Evolutionary conservation across 1,140 invertebrate species (phyloP), one percentile per base, ranked within the genome.

Genomic region (Hydropsyche tenuis): DNA sequence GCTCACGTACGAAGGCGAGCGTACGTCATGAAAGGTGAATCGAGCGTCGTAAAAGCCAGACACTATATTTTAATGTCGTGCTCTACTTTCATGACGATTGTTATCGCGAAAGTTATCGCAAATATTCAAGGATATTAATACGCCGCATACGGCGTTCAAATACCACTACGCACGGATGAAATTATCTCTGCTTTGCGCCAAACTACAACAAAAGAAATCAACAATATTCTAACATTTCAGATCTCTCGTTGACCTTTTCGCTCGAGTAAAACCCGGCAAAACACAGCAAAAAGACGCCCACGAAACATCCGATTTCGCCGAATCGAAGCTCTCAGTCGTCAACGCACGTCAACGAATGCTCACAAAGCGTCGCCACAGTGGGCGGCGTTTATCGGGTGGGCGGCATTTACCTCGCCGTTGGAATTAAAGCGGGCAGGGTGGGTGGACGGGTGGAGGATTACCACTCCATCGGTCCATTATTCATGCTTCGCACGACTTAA

Each of bases 401-500:
- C 9, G 27, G 45, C 23, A n/a, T 53, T 37, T 37, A 73, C 45
- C 65, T 73, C 60, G 45, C 65, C 71, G 46, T 20, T 43, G 51
- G 72, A 53, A 73, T 73, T 73, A 68, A 73, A 73, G 46, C 72
- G 48, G 60, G 46, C 30, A 37, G 30, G 14, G 46, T 25, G 23
- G 65, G 23, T 22, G 45, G 7, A 6, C 14, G 37, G 22, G 30
- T 71, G 16, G 48, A 20, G 75, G 75, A 74, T 77, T 77, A 77
- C 68, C 65, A 69, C 56, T 72, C 73, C 63, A 72, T 76, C 64
- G 64, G 72, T 68, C 75, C 75, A 77, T 77, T 77, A 77, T 74
- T 77, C 75, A 76, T 74, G 75, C 72, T 64, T 74, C 72, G 69
- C 43, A 42, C 69, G 46, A 74, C 73, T 74, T 73, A 77, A 77